A percentile compares a stretch with the other conserved stretches of the same genome.
Conservation (phyloP, 1,140 invertebrate genomes). For the Trypoxylus dichotomus region DNA sequence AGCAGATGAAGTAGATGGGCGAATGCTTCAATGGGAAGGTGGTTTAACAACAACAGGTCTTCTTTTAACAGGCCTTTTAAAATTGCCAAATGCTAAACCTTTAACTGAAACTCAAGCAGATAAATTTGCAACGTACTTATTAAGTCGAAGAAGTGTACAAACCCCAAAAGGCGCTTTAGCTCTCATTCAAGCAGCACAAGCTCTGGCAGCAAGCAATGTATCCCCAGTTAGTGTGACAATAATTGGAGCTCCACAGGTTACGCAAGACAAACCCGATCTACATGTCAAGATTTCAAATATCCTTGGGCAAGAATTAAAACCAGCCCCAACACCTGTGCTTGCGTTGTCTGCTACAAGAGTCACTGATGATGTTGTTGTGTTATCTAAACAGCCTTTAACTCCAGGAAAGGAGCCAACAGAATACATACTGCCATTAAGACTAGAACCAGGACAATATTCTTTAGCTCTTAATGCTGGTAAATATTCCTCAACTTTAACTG, state of each 20-base stretch:
- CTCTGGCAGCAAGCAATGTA: constrained; percentile 44
- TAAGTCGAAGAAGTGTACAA: constrained; percentile 88
- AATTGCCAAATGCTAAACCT: constrained; percentile 74
- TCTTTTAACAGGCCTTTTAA: constrained; percentile 73
- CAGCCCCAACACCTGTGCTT: constrained; percentile 66
- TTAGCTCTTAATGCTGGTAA: constrained; percentile 72
- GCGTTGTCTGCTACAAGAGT: constrained; percentile 75
- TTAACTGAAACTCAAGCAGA: constrained; percentile 77
- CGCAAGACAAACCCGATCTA: constrained; percentile 69
- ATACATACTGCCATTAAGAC: constrained; percentile 79
- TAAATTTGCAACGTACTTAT: constrained; percentile 90
- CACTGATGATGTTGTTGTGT: constrained; percentile 74
- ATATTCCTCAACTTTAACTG: constrained; percentile 67
- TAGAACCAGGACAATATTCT: constrained; percentile 83
- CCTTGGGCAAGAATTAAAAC: constrained; percentile 72
- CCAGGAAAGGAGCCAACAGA: constrained; percentile 62
- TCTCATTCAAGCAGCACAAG: constrained; percentile 76
- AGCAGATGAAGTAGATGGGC: constrained; percentile 92
- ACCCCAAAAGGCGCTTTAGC: constrained; percentile 78
- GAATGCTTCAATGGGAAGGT: constrained; percentile 90
- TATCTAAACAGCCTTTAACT: constrained; percentile 63
- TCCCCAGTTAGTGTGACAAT: constrained; percentile 69
- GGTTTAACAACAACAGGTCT: constrained; percentile 67
- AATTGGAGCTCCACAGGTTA: constrained; percentile 71
- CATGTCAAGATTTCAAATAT: constrained; percentile 81